Base-by-base conservation (phyloP, 53 echinoderm and acorn worm genomes). In the Holothuria scabra region DNA sequence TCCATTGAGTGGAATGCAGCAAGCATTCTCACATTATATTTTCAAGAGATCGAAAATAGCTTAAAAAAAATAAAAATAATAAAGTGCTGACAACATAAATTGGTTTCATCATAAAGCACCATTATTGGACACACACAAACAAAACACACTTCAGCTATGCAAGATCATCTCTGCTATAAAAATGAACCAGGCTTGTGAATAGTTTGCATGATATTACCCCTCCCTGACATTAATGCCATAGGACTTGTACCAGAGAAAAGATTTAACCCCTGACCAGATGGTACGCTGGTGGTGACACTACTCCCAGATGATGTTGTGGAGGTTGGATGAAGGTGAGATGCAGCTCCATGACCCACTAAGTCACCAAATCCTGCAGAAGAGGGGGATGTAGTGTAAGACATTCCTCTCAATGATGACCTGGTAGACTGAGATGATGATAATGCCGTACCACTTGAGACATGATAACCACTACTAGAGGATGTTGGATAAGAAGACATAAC, bases 211-310 rank as follows among this genome's bases (percentile, higher is more conserved):
- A 44, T 26, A 44, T 26, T 41, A 38, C 21, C 19, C 72, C 48
- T 44, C 14, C 72, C 72, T 18, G 72, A 72, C 10, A 72, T 41
- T 18, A 72, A 46, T 9, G 72, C 25, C 72, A 72, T 72, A 5
- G 72, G 72, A 48, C 72, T 72, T 24, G 72, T 41, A 16, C 72
- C 72, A 25, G 72, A 72, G 14, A 72, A 72, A 12, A 72, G 72
- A 72, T 72, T 72, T 44, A 72, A 46, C 44, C 72, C 72, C 46
- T 72, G 72, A 44, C 72, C 72, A 44, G 49, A 48, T 3, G 72
- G 72, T 25, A 48, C 24, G 34, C 72, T 72, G 46, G 72, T 46
- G 4, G 72, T 10, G 46, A 48, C 20, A 8, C 25, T 48, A 13
- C 32, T 72, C 7, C 10, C 14, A 23, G 26, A 16, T 26, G 46